Base-by-base conservation (phyloP, 2,797 vertebrate genomes). In the Lagodon rhomboides region DNA sequence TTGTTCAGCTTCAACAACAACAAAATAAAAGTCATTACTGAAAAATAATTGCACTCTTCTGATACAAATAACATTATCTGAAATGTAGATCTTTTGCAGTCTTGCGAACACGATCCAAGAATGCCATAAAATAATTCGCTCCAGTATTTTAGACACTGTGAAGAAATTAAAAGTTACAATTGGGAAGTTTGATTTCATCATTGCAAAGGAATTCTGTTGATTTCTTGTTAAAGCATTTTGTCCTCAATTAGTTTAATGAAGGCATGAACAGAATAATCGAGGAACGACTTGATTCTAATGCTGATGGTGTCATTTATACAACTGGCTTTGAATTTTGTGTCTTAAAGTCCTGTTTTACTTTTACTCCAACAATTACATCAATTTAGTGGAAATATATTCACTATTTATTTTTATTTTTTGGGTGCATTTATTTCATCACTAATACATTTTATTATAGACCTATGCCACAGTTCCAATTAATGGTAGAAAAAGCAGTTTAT, bases 201-300 rank as follows among this genome's bases (percentile, higher is more conserved):
- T 2, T 11, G 30, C n/a, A 65, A 62, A 61, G 34, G 34, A 34
- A 7, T 34, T 34, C 34, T 34, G 34, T 5, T 4, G 2, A 22
- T 47, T 73, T 70, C 0, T n/a, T 71, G 13, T 71, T 68, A 18
- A 82, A 82, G 55, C 34, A 34, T 47, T 55, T 56, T 72, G 41
- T 70, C 20, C 0, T 62, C 18, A 46, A 15, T 64, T 64, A 73
- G 75, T 55, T 62, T 46, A 25, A 63, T 12, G 4, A 63, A 77
- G 59, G 5, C 5, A 69, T 18, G 51, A 12, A 68, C 27, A 27
- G 6, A 62, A 77, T 64, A 43, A 20, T 44, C 6, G 58, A n/a
- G 30, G 5, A 41, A 38, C 27, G 5, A 58, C 22, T 68, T 12
- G n/a, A 41, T 27, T 68, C 1, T 51, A 59, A 66, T 43, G 51